Evolutionary conservation across 2,113 vertebrate species (phyloP).

Genomic region (Vicugna pacos): DNA sequence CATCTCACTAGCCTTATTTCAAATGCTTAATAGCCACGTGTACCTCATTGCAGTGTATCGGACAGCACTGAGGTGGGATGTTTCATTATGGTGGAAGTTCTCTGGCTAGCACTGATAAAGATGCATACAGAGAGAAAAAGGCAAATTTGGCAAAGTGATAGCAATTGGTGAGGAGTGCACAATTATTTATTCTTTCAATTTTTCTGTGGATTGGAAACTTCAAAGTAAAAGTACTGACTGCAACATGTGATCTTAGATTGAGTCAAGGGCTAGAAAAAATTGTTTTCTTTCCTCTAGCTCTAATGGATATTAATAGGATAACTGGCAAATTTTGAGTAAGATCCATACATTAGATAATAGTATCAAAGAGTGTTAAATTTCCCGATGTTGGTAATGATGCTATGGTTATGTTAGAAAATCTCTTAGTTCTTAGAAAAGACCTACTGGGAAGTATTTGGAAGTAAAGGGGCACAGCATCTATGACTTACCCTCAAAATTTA

Average conservation of each 20-base stretch:
- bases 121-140: not conserved
- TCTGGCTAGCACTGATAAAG: not conserved
- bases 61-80: not conserved
- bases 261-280: not conserved
- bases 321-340: not conserved
- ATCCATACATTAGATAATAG: not conserved
- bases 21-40: not conserved
- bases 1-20: not conserved
- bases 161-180: not conserved
- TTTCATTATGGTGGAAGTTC: not conserved
- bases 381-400: not conserved
- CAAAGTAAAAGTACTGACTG: not conserved
- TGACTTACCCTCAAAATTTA: not conserved
- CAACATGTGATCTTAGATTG: not conserved
- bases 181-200: not conserved
- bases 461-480: not conserved
- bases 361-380: conserved; percentile 7
- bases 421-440: conserved; percentile 7
- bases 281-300: not conserved
- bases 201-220: not conserved
- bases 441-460: not conserved
- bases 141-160: not conserved
- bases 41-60: not conserved
- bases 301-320: not conserved
- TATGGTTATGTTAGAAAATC: not conserved